Conservation (phyloP, 2,797 vertebrate species). For the Tolypeutes matacus region DNA sequence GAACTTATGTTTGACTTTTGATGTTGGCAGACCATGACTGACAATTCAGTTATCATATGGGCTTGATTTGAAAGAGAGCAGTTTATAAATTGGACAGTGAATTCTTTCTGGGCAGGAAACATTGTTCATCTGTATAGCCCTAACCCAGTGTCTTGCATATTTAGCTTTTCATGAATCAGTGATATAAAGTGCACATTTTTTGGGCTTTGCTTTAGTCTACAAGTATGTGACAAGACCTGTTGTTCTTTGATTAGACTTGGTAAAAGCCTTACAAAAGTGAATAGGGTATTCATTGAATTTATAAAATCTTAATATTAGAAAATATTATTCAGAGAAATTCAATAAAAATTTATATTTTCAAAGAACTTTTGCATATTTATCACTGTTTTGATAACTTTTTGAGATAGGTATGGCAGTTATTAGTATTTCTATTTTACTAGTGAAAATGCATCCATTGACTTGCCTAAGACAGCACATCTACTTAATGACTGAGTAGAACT, state of each 20-base stretch:
- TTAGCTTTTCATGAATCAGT: conserved; percentile 31
- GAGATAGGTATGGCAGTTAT: not conserved
- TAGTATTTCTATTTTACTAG: conserved; percentile 20
- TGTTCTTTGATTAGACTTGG: conserved; percentile 51
- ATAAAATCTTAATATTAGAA: conserved; percentile 46
- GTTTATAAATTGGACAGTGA: not conserved
- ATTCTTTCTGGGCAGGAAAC: conserved; percentile 39
- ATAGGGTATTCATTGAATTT: conserved; percentile 37
- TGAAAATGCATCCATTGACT: conserved; percentile 9
- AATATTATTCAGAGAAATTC: conserved; percentile 30
- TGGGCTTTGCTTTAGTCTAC: conserved; percentile 31
- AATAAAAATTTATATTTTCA: not conserved
- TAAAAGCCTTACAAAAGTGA: conserved; percentile 53
- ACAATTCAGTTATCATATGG: not conserved
- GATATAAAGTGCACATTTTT: conserved; percentile 25
- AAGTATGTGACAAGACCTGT: conserved; percentile 38
- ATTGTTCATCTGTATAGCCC: not conserved
- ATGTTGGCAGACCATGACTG: conserved; percentile 41
- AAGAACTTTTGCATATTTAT: conserved; percentile 21
- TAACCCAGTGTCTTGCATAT: not conserved
- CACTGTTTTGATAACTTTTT: conserved; percentile 9
- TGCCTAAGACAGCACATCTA: not conserved
- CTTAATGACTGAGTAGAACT: not conserved
- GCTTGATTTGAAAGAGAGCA: conserved; percentile 28
- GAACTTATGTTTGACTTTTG: conserved; percentile 40